Evolutionary conservation across 2,888 invertebrate genomes (phyloP), one percentile per base, ranked within the genome.

Genomic region (Agrochola litura): DNA sequence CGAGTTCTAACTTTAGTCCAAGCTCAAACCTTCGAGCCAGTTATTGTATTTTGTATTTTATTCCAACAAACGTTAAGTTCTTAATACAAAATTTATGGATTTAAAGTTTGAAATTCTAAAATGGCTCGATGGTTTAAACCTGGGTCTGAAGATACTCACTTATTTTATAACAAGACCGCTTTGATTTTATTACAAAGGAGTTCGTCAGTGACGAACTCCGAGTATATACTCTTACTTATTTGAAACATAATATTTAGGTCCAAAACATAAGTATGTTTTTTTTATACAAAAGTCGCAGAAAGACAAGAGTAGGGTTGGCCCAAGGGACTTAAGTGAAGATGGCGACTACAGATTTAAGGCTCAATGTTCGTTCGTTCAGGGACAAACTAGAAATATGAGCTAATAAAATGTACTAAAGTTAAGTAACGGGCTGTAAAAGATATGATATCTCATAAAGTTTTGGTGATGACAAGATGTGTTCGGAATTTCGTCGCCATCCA

Each of bases 291-390:
- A 64, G 41, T 43, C 30, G 19, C 46, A 71, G 63, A 41, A 60
- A 71, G 30, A 68, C 54, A 67, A 70, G 56, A 54, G 37, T 52
- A 60, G 69, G 69, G 52, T 37, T 19, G 1, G 2, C 83, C 64
- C 84, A 8, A 58, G 86, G 83, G 83, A 86, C 22, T 6, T 8
- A 71, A 73, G 79, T 61, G 67, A 78, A 86, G 83, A 86, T 74
- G 64, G 84, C 37, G 58, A 12, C 73, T 22, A 2, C 80, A 86
- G 83, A 83, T 86, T 86, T 85, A 83, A 61, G 41, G 52, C 73
- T 46, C 73, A 19, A 63, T 37, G 67, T 70, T 66, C 63, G 10
- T 69, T 43, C n/a, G 49, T 73, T 82, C 61, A 66, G 78, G 70
- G 79, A 67, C 70, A 61, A 70, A 83, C 61, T 54, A 63, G 68